Conservation (phyloP, 2,113 vertebrate genomes). For the Perca flavescens region DNA sequence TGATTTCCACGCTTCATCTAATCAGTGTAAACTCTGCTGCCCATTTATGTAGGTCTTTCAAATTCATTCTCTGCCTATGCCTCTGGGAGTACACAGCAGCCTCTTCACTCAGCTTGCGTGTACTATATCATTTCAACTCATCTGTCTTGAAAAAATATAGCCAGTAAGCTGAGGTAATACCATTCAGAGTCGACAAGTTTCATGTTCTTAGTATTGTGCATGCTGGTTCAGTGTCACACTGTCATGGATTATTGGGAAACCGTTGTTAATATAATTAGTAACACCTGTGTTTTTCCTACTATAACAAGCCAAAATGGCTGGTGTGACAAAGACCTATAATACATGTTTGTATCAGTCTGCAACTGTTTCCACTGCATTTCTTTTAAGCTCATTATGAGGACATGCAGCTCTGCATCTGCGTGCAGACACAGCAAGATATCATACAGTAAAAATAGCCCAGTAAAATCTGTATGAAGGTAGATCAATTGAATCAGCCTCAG, state of each 20-base stretch:
- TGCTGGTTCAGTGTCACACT: background rate
- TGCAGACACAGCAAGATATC: conserved; percentile 16
- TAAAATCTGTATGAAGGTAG: conserved; percentile 49
- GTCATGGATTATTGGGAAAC: background rate
- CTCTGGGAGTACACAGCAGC: background rate
- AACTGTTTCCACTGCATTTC: background rate
- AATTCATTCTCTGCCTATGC: conserved; percentile 1
- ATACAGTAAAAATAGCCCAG: conserved; percentile 28
- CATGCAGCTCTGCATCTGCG: background rate
- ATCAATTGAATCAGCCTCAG: conserved; percentile 31
- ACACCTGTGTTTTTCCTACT: background rate
- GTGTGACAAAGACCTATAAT: background rate
- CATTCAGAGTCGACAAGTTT: background rate
- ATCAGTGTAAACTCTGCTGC: conserved; percentile 34
- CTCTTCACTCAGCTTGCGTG: background rate
- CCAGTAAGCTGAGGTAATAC: background rate
- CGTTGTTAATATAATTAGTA: background rate
- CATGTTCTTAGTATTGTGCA: background rate
- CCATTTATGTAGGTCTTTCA: conserved; percentile 11
- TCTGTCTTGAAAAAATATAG: background rate
- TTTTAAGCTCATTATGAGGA: conserved; percentile 13
- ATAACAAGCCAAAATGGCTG: background rate
- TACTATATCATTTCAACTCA: background rate
- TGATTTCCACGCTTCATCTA: conserved; percentile 37
- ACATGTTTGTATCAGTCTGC: background rate